Conservation (phyloP, 2,113 vertebrate genomes). For the Albula goreensis region DNA sequence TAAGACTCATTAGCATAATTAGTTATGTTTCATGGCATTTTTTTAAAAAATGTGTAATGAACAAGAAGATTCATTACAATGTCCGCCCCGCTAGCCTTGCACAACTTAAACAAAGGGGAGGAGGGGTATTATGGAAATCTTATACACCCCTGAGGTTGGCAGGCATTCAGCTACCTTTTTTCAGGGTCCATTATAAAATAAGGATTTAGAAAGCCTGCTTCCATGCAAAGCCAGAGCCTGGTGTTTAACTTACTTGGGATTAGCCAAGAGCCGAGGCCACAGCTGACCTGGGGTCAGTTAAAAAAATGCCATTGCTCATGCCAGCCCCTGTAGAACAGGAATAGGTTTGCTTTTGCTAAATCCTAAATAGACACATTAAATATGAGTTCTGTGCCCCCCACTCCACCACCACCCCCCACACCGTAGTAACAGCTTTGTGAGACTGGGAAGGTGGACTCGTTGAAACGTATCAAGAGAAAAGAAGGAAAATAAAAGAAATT, state of each 20-base stretch:
- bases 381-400: conserved; percentile 21
- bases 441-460: conserved; percentile 52
- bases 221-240: not conserved
- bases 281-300: not conserved
- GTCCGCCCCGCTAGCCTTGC: not conserved
- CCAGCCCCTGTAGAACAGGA: conserved; percentile 35
- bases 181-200: not conserved
- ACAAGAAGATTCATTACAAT: not conserved
- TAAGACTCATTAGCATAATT: conserved; percentile 64
- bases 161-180: not conserved
- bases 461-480: conserved; percentile 51
- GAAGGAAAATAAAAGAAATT: conserved; percentile 42
- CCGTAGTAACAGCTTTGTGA: conserved; percentile 42
- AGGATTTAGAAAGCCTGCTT: not conserved
- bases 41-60: not conserved
- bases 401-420: too few relatives aligned
- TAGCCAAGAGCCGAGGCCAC: not conserved
- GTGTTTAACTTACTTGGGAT: conserved; percentile 12
- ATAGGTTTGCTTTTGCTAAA: conserved; percentile 10
- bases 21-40: not conserved
- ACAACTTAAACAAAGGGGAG: too few relatives aligned
- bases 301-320: not conserved
- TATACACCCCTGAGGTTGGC: not conserved
- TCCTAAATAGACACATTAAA: conserved; percentile 36
- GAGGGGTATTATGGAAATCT: not conserved